Conservation (phyloP, 2,797 vertebrate species). For the Gouania willdenowi region DNA sequence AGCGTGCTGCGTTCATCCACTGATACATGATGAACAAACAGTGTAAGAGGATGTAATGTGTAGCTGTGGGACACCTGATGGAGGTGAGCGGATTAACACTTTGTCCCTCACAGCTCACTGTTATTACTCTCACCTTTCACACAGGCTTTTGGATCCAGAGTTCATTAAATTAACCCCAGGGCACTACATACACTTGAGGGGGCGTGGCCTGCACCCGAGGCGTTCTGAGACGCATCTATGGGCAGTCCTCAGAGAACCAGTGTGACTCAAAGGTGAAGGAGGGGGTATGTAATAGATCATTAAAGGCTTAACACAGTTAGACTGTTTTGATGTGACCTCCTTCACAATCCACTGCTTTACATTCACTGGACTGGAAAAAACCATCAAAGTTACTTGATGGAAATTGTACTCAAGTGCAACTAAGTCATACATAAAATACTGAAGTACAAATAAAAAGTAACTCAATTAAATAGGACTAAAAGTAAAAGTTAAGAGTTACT, state of each 20-base stretch:
- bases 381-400: too few species aligned
- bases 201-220: constrained; percentile 49
- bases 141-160: constrained; percentile 67
- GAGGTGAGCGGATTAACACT: constrained; percentile 71
- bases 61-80: constrained; percentile 71
- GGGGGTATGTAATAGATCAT: constrained; percentile 47
- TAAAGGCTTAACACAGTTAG: constrained; percentile 60
- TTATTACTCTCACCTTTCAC: constrained; percentile 74
- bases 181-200: constrained; percentile 67
- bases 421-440: too few species aligned
- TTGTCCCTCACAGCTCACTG: constrained; percentile 65
- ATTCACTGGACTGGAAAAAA: constrained; percentile 37
- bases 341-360: constrained; percentile 48
- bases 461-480: too few species aligned
- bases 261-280: constrained; percentile 36
- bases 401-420: too few species aligned
- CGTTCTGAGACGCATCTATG: constrained; percentile 52
- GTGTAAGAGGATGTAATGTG: constrained; percentile 68
- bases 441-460: too few species aligned
- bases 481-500: too few species aligned
- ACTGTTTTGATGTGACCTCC: constrained; percentile 48
- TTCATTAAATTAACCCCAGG: constrained; percentile 82
- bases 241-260: constrained; percentile 49
- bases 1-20: constrained; percentile 70
- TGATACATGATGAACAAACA: constrained; percentile 80